A percentile compares a stretch with the other conserved stretches of the same genome.
phyloP scores from a whole-genome alignment of 2,113 vertebrate species.

The Eretmochelys imbricata region DNA sequence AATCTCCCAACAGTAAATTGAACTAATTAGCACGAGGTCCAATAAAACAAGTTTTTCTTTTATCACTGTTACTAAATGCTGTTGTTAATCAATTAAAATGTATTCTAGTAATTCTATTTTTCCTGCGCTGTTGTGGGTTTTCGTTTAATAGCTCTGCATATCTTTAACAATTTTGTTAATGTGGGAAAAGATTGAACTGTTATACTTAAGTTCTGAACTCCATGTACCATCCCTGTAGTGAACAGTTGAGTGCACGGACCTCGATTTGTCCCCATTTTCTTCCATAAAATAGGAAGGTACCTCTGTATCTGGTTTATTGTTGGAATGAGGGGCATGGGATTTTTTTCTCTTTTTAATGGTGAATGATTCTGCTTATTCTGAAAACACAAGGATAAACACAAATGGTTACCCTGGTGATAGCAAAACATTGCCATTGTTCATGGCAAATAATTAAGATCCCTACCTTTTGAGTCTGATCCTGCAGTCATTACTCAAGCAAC shows the following conservation, averaged over 20 bases:
- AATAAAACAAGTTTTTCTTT: slow-evolving; percentile 74
- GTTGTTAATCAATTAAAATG: slow-evolving; percentile 75
- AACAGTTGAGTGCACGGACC: not conserved
- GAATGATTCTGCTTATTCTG: not conserved
- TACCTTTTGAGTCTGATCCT: accelerated
- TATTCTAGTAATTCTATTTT: slow-evolving; percentile 57
- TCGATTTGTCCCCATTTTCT: accelerated
- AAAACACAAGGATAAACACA: accelerated
- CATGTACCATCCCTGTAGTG: not conserved
- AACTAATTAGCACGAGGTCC: slow-evolving; percentile 69
- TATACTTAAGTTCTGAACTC: not conserved
- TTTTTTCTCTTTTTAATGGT: not conserved
- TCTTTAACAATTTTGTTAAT: not conserved
- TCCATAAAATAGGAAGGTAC: accelerated
- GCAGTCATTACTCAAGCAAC: not conserved
- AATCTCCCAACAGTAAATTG: not conserved
- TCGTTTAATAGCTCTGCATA: slow-evolving; percentile 8
- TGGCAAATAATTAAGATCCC: accelerated
- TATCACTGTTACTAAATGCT: slow-evolving; percentile 70
- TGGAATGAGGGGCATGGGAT: not conserved
- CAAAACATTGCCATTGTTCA: not conserved
- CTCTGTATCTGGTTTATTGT: not conserved
- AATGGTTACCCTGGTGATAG: not conserved
- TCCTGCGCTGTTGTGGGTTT: not conserved
- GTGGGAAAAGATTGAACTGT: not conserved